These are phyloP conservation scores for Ophioninae sp. DNA, from an alignment of 2,888 invertebrate species.

Conservation along the genomic window DNA sequence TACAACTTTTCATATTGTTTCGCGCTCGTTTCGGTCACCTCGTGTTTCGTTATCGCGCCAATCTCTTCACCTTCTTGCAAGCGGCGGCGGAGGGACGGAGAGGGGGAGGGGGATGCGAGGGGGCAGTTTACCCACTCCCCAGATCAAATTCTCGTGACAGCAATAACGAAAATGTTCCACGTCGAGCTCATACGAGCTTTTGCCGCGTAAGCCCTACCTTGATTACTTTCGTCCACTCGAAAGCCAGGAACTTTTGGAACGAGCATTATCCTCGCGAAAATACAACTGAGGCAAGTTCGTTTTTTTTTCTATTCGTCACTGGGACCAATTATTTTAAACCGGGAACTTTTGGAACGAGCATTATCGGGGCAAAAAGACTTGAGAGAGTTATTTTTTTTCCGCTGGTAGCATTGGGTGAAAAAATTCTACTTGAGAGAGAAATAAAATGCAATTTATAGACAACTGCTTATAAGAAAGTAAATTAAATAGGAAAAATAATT, in stretches of 20 bases:
- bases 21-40: constrained; percentile 41
- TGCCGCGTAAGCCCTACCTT: background rate
- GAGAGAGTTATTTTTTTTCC: no score
- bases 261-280: no score
- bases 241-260: background rate
- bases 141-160: background rate
- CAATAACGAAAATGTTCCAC: background rate
- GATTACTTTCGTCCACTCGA: background rate
- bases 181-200: background rate
- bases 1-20: constrained; percentile 68
- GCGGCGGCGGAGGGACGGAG: no score
- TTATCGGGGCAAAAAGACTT: no score
- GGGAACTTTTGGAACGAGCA: no score
- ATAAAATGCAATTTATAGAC: no score
- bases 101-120: no score
- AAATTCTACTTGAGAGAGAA: background rate
- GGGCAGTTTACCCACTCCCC: background rate
- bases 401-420: background rate
- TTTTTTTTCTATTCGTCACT: background rate
- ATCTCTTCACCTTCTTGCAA: background rate
- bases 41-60: constrained; percentile 9
- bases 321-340: background rate
- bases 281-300: background rate
- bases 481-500: no score
- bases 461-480: no score